Base-by-base conservation (phyloP, 2,113 vertebrate species). In the Progne subis region DNA sequence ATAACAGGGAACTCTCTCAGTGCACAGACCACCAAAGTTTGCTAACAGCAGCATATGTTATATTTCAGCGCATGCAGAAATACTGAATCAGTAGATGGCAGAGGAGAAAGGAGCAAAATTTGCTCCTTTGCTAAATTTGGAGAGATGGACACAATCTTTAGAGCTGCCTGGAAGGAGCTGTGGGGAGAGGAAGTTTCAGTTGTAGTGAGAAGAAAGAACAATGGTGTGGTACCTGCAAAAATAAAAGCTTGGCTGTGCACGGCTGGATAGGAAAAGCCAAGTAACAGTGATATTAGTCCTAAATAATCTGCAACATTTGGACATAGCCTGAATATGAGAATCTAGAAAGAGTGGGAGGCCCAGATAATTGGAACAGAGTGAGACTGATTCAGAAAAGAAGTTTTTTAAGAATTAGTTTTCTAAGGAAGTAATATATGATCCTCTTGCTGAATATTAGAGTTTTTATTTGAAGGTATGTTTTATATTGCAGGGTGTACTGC, bases 391-490 rank as follows among this genome's bases (percentile, higher is more conserved):
- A 89, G 65, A 72, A 76, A 79, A 81, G 0, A 20, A 74, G 17
- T 32, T 79, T 80, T 57, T 81, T n/a, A 84, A 43, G 43, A 69
- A 21, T 31, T 76, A 12, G 11, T 80, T 91, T 91, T 85, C 75
- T 53, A 12, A 82, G 67, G 32, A 91, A 88, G 46, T 77, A 74
- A 80, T 69, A 76, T 28, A 69, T 4, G 2, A 39, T 69, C 65
- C 61, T 61, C 46, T 53, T 92, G 72, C 70, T 85, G 57, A 91
- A 76, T 72, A 84, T 64, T 75, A 50, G 65, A 31, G 49, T 94
- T 57, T 63, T 82, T 86, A 85, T 90, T 95, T 82, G 78, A 91
- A 92, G 24, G n/a, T 57, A 76, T 53, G 19, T 87, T 95, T 91
- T 94, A 76, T 76, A 85, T 39, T 57, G 19, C 43, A 70, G 75